Base-by-base conservation (phyloP, 1,140 invertebrate species). In the Caenorhabditis latens region DNA sequence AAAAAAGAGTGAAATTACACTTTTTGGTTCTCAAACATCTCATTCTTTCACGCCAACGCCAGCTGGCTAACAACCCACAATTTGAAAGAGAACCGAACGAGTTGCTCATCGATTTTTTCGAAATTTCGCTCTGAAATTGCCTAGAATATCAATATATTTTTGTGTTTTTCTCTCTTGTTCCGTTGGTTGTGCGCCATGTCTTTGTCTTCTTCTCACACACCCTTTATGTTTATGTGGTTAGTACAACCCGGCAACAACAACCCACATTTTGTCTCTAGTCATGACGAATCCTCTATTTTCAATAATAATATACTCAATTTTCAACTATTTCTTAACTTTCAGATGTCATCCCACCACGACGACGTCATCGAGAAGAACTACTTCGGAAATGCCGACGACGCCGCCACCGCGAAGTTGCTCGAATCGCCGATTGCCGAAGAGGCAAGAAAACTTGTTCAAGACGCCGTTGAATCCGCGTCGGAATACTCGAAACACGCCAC, bases 291-390 rank as follows among this genome's bases (percentile, higher is more conserved):
- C 24, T 50, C 1, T n/a, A 79, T 24, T 50, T 50, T 50, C 46
- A 24, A 24, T 21, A 19, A 46, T 46, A 32, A 1, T 32, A 1
- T 32, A 32, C 32, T 13, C 8, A 24, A 79, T 24, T 11, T 50
- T 48, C 21, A 13, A 50, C 42, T 14, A 46, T 79, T 50, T 79
- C 53, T 24, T 5, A 71, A 71, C 4, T 79, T 79, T 14, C 46
- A 79, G 71, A 79, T 79, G 71, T 79, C 71, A 53, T 79, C 71
- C 43, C 71, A 48, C 19, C 71, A 79, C 71, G 46, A 79, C 46
- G 46, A 79, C 46, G 71, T 79, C 71, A 79, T 79, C 71, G 71
- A 79, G 53, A 79, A 79, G 19, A 79, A 79, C 46, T 79, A 79
- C n/a, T 79, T 79, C 46, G 46, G 46, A 21, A 32, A 2, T 32